Conservation (phyloP, 2,888 invertebrate genomes). For the Leucoma salicis region DNA sequence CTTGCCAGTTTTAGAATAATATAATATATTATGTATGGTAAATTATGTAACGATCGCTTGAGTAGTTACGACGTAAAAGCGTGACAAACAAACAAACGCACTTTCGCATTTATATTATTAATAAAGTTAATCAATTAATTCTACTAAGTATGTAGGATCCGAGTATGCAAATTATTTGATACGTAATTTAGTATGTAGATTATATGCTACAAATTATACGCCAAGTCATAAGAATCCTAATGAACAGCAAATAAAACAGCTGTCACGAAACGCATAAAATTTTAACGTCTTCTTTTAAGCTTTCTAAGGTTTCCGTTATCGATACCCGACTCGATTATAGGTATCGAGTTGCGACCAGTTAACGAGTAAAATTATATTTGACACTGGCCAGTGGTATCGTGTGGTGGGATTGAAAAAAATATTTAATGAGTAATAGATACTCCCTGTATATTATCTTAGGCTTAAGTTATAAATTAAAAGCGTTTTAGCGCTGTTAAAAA, state of each 20-base stretch:
- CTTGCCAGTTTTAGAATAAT: no score
- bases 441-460: slow-evolving; percentile 32
- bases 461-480: slow-evolving; percentile 11
- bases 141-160: no score
- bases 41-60: no score
- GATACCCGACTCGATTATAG: slow-evolving; percentile 65
- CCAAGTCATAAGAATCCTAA: slow-evolving; percentile 9
- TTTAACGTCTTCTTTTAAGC: slow-evolving; percentile 50
- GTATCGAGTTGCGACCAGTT: slow-evolving; percentile 64
- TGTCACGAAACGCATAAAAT: slow-evolving; percentile 43
- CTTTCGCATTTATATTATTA: no score
- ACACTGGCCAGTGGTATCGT: slow-evolving; percentile 66
- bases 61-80: no score
- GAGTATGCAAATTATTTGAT: no score
- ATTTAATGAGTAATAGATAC: slow-evolving; percentile 54
- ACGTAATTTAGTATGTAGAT: no score
- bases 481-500: no score
- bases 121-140: no score
- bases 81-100: no score
- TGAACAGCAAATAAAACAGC: slow-evolving; percentile 35
- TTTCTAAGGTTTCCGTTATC: slow-evolving; percentile 72
- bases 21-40: no score
- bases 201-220: neutral
- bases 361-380: slow-evolving; percentile 74
- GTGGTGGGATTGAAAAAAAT: slow-evolving; percentile 58